These are phyloP conservation scores for Peribatodes rhomboidaria DNA, from an alignment of 2,888 invertebrate species.

Conservation along the genomic window DNA sequence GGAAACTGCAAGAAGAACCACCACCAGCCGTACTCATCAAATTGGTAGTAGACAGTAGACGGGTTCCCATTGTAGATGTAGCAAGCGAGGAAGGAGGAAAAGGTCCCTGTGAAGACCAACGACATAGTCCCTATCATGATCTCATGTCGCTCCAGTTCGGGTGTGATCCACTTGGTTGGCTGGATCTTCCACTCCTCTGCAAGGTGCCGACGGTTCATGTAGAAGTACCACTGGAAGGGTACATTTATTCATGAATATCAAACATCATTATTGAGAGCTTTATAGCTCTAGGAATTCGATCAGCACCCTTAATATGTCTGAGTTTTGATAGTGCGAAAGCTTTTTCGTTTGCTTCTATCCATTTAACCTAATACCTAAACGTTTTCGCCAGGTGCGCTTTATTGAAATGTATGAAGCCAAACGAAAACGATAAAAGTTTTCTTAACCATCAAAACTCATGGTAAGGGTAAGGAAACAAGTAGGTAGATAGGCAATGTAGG, in stretches of 20 bases:
- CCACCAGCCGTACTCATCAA: slow-evolving; percentile 87
- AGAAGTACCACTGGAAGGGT: slow-evolving; percentile 89
- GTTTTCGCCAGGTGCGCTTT: no score
- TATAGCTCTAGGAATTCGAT: no score
- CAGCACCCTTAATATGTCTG: no score
- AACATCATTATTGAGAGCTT: neutral
- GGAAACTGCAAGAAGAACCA: slow-evolving; percentile 90
- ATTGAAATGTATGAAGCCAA: no score
- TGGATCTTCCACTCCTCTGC: slow-evolving; percentile 92
- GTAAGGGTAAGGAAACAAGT: no score
- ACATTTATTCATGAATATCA: neutral
- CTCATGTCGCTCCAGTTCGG: slow-evolving; percentile 90
- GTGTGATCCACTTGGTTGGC: slow-evolving; percentile 89
- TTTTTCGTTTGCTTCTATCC: no score
- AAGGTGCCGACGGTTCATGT: slow-evolving; percentile 86
- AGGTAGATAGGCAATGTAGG: no score
- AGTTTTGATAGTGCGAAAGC: no score
- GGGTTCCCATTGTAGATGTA: slow-evolving; percentile 90
- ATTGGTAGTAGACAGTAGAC: slow-evolving; percentile 88
- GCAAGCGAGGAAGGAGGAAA: slow-evolving; percentile 88
- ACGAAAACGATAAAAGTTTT: no score
- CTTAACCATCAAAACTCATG: no score
- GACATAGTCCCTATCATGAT: slow-evolving; percentile 88
- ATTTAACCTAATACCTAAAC: no score
- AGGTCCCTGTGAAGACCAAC: slow-evolving; percentile 83